Evolutionary conservation across 1,140 invertebrate genomes (phyloP), one percentile per base, ranked within the genome.

Genomic region (Phocides pigmalion): DNA sequence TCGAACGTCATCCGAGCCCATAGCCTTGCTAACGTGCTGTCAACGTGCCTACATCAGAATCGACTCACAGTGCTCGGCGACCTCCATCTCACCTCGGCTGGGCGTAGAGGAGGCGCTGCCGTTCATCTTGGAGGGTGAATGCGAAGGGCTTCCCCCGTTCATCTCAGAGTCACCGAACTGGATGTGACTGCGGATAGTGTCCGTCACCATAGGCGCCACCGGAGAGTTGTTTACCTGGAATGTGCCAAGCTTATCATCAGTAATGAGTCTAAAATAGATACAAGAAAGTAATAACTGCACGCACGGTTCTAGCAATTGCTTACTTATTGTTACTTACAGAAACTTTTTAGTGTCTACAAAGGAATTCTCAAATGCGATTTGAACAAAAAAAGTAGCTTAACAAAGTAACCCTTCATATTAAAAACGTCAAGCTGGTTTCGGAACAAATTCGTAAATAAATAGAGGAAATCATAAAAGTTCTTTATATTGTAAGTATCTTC

Each of bases 131-230:
- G 72, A 75, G 6, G 82, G 85, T 20, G 81, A 85, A 62, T 85
- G 81, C n/a, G 71, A 28, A 1, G 81, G 80, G 64, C 82, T 85
- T 50, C 75, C 64, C 16, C 81, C 86, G 74, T 88, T 90, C 73
- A 69, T 72, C 53, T 82, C 74, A 2, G 73, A 53, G 58, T 89
- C 86, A 4, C 86, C 87, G 64, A 92, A 91, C 70, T 88, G 87
- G 62, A 92, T 92, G 79, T 90, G 76, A 74, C 89, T 90, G 67
- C 88, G 86, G 51, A 88, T 87, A 1, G 82, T 91, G 72, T 90
- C 87, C 20, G 87, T 92, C 51, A 90, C 79, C 84, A 89, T 82
- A 11, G 88, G 84, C 1, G 79, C 72, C 17, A 69, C 69, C 8
- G 76, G 76, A 0, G 76, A 70, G 62, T 76, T 75, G 66, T 74